Base-by-base conservation (phyloP, 1,140 invertebrate genomes). In the Zaprionus ghesquierei region DNA sequence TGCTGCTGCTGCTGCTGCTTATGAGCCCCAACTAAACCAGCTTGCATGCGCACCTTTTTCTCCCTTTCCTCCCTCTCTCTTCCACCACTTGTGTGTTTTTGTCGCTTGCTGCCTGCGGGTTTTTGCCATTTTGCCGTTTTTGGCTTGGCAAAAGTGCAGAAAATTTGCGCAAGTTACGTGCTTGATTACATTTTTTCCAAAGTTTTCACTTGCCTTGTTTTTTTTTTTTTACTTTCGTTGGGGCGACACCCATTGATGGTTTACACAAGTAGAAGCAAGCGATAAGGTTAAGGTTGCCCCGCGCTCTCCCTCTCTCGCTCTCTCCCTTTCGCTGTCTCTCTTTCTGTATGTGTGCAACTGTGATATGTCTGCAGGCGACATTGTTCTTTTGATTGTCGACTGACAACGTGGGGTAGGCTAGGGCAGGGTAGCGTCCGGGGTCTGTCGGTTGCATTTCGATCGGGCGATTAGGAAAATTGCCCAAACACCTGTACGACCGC, bases 91-190 rank as follows among this genome's bases (percentile, higher is more conserved):
- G 53, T 38, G 61, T 75, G 74, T 70, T 69, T 72, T 75, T 79
- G 73, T 59, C 69, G 27, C 75, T 51, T 15, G 60, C 41, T 31
- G 82, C 84, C 79, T 77, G 73, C 58, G 61, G 77, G 69, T 66
- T 87, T 85, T 85, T 74, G 49, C 65, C 69, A 59, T 69, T 79
- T 84, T 59, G 64, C 63, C 56, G 35, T 33, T 64, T 64, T 46
- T 77, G 79, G 69, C 73, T 89, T 89, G 79, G 58, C 80, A 87
- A 89, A 84, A 87, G 84, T 87, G 84, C 85, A 87, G 84, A 87
- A 87, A 89, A 89, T 89, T 89, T 89, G 77, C 89, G 79, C 85
- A 89, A 84, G 84, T 89, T 89, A 89, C 85, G 84, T 89, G 84
- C 84, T 89, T 89, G 84, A 89, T 89, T 89, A 89, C 74, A 80